Base-by-base conservation (phyloP, 2,888 invertebrate species). In the Aporophyla lueneburgensis region DNA sequence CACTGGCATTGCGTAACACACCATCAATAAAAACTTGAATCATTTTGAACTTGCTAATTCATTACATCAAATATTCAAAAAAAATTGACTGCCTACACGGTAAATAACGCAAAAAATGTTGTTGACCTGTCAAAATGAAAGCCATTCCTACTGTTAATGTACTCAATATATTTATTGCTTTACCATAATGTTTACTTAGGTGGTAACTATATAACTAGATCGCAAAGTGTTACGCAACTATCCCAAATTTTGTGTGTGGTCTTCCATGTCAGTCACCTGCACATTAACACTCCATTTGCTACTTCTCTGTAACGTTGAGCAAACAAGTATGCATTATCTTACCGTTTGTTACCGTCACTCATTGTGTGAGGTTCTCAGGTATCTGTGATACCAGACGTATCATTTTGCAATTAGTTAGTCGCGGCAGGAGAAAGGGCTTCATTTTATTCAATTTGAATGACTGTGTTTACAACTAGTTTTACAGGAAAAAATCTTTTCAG, bases 301-400 rank as follows among this genome's bases (percentile, higher is more conserved):
- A 62, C 24, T 63, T 10, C 62, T 81, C 74, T 0, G 46, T 61
- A 21, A 68, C 59, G 14, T 82, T 78, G 61, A 77, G 63, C 67
- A 78, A 86, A 78, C 78, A 71, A 85, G 81, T 76, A 81, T 54
- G 72, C 63, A 79, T 81, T 86, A 86, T 86, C 71, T 82, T 79
- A 72, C 71, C 51, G 67, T 73, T 80, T 86, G 76, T 78, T 82
- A 71, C 72, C 71, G 67, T 14, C 63, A 66, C 53, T 71, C 70
- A 86, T 88, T 88, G 88, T 88, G 59, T 65, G 59, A 53, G 61
- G 76, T 89, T 88, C 88, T 84, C 88, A 88, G 71, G 81, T 87
- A 77, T 82, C 86, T 67, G 86, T 71, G 79, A 69, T 76, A 66
- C 71, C 72, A 86, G 76, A 85, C 85, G 61, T 84, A 75, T 80